Evolutionary conservation across 2,113 vertebrate species (phyloP), one percentile per base, ranked within the genome.

Genomic region (Ciconia maguari): DNA sequence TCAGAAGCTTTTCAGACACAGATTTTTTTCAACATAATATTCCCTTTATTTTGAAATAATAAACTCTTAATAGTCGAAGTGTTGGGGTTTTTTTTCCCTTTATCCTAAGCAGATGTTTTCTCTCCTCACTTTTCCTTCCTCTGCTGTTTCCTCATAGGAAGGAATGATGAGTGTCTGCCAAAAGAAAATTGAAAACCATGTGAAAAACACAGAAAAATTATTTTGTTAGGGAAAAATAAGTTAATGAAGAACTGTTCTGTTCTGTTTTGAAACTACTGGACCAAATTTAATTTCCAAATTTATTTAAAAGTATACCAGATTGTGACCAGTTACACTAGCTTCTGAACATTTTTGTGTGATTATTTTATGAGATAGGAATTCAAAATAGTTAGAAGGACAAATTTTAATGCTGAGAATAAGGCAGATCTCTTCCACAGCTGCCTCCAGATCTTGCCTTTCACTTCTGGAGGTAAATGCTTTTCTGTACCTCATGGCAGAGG

Each of bases 81-180:
- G 74, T 61, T 78, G 32, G 36, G 17, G 2, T 5, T 13, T 87
- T 89, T 90, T 80, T 83, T 54, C n/a, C 41, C 52, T 96, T 96
- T 91, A 95, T 94, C 89, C 54, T 90, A 93, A 93, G 62, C 80
- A 95, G 91, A 92, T 94, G 77, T 95, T 96, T 97, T 96, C 60
- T 81, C 48, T 93, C 55, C 38, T 94, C 36, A 25, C 57, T 75
- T 55, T 96, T 92, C 86, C 86, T 91, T 95, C 52, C 69, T 82
- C 48, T 84, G 64, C 1, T 20, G 20, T 96, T 89, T 94, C 62
- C 57, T 89, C 42, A 58, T 62, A 91, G 89, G 38, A 96, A 93
- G n/a, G 57, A 94, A 97, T 89, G 78, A 89, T 62, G 58, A 66
- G 8, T 58, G 36, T 68, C 20, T 93, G 95, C 93, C 89, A 94